Evolutionary conservation across 2,888 invertebrate genomes (phyloP), one percentile per base, ranked within the genome.

Genomic region (Dryomyza anilis): DNA sequence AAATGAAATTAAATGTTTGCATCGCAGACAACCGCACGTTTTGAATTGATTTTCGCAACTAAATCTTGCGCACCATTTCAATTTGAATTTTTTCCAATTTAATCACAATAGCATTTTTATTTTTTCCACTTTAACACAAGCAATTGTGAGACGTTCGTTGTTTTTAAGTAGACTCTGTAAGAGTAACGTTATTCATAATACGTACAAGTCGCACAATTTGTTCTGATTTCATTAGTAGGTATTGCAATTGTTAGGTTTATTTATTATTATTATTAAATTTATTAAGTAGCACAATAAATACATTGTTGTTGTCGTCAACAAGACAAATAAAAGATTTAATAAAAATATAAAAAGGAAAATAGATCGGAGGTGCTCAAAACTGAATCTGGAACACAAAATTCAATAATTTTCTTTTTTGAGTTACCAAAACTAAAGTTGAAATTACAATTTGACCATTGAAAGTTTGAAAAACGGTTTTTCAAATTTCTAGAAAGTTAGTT

Each of bases 11-110:
- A n/a, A n/a, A n/a, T n/a, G n/a, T n/a, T n/a, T n/a, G n/a, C n/a
- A n/a, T n/a, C n/a, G n/a, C n/a, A n/a, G n/a, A 53, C 61, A 53
- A 61, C 61, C 23, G 53, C 43, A 27, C 52, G 61, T 43, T 25
- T 25, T 8, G 25, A 21, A 53, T 53, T 21, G 53, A 10, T 43
- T 59, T 69, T 71, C 63, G 71, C 75, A 72, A 75, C 75, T 75
- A 70, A 74, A 71, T 64, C 70, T 60, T 53, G n/a, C n/a, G n/a
- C n/a, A n/a, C n/a, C n/a, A n/a, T n/a, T n/a, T n/a, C n/a, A n/a
- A n/a, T n/a, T n/a, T n/a, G 4, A 52, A 19, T 29, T 27, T 61
- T 45, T 21, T n/a, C 16, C 48, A 33, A 25, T 50, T 50, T 33
- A 10, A 48, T 46, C 16, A 33, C 14, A 2, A 45, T 27, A 57